Evolutionary conservation across 1,140 invertebrate genomes (phyloP), one percentile per base, ranked within the genome.

Genomic region (Brachionus koreanus): DNA sequence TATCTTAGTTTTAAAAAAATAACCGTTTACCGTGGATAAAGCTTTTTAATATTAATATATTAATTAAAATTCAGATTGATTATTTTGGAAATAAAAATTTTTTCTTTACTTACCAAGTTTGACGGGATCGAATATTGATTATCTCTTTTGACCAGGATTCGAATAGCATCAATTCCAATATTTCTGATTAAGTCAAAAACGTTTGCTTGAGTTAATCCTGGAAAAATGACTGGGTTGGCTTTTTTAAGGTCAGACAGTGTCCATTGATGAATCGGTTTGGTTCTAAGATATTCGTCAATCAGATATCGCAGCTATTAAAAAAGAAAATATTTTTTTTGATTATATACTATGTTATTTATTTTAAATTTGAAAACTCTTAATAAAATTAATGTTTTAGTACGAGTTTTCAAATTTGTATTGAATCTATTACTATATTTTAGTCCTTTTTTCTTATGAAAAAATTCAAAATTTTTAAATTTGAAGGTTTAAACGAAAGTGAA

Each of bases 131-230:
- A 63, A 29, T 29, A 63, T 33, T 63, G 3, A 33, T 25, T 23
- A 29, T 63, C 25, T 63, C 29, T 63, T 12, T 63, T 63, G 29
- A 63, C 23, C 23, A 63, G 61, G 29, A 63, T 63, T 33, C 61
- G 23, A 63, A 63, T 63, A 1, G 61, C 61, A 63, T 63, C 61
- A 33, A 63, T 33, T 63, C 61, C 61, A 63, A 63, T 63, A 63
- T 63, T 63, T 23, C 23, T 63, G 23, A 63, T 63, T 63, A 63
- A 23, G 25, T 29, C 29, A 63, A 29, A 25, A 63, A 23, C 61
- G 29, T 63, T 33, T 29, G 23, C 29, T 63, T 25, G 61, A 7
- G 23, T 63, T 2, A 63, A 16, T 29, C 29, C 29, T 7, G 61
- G 61, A 25, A 63, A 63, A 29, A 63, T 63, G 1, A 63, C 13